These are phyloP conservation scores for Meleagris gallopavo DNA, from an alignment of 2,113 vertebrate genomes.

Conservation along the genomic window DNA sequence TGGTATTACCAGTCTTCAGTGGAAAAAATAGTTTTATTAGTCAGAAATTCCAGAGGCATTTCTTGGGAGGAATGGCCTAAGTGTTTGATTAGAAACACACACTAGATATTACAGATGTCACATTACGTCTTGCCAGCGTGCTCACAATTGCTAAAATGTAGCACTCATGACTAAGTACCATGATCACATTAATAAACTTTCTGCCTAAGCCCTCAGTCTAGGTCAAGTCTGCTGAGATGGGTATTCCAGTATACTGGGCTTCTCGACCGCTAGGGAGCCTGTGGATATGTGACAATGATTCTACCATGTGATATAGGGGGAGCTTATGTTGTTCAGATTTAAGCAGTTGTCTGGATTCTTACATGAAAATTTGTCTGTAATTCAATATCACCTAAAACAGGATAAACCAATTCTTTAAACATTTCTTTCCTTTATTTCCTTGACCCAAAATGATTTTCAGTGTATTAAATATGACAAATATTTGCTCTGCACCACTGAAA, in stretches of 20 bases:
- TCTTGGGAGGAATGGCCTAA: accelerated
- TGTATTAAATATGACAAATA: constrained; percentile 30
- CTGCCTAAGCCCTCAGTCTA: neutral
- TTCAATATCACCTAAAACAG: neutral
- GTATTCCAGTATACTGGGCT: accelerated
- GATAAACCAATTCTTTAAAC: accelerated
- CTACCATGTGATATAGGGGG: accelerated
- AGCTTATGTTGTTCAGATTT: neutral
- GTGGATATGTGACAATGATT: neutral
- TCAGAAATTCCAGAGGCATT: neutral
- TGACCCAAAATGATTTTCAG: neutral
- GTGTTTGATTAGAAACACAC: neutral
- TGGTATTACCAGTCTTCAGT: neutral
- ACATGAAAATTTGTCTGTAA: neutral
- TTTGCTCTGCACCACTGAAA: constrained; percentile 14
- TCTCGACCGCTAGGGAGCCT: neutral
- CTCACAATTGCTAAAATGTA: neutral
- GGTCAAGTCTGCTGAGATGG: neutral
- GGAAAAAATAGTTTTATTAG: neutral
- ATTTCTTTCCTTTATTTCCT: neutral
- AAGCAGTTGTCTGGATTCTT: neutral
- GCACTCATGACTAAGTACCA: accelerated
- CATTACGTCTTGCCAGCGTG: neutral
- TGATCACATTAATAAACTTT: neutral
- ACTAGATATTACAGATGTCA: neutral